Percentiles rank a stretch among this genome's conserved stretches.
phyloP scores from a whole-genome alignment of 1,140 invertebrate species.

The Lasioglossum albipes region DNA sequence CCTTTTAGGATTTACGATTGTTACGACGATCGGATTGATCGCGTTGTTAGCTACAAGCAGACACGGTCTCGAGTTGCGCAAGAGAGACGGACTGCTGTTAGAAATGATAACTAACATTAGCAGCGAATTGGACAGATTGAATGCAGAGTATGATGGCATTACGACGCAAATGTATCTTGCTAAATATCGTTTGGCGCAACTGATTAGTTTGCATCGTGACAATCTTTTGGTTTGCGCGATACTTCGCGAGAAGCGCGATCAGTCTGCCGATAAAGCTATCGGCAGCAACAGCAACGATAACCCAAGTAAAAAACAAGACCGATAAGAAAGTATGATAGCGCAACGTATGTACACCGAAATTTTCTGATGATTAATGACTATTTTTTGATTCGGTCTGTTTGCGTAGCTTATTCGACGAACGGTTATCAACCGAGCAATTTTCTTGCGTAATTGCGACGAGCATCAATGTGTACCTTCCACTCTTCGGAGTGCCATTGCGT shows the following conservation, averaged over 20 bases:
- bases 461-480: too few relatives aligned
- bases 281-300: neutral
- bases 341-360: neutral
- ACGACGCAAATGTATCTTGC: constrained; percentile 64
- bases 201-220: constrained; percentile 66
- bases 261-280: neutral
- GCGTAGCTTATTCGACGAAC: too few relatives aligned
- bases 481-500: too few relatives aligned
- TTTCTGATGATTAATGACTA: too few relatives aligned
- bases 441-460: too few relatives aligned
- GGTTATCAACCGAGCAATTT: too few relatives aligned
- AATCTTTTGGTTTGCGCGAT: constrained; percentile 68
- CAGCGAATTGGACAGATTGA: constrained; percentile 69
- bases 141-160: constrained; percentile 68
- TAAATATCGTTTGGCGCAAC: constrained; percentile 59
- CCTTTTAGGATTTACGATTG: constrained; percentile 59
- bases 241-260: constrained; percentile 50
- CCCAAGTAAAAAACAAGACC: too few relatives aligned
- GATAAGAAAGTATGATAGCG: neutral
- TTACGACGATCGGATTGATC: constrained; percentile 60
- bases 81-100: constrained; percentile 55
- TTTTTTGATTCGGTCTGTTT: too few relatives aligned
- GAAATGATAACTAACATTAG: constrained; percentile 74
- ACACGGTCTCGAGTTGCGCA: constrained; percentile 57
- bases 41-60: constrained; percentile 63